phyloP scores from a whole-genome alignment of 2,113 vertebrate genomes.

The Phasianus colchicus region DNA sequence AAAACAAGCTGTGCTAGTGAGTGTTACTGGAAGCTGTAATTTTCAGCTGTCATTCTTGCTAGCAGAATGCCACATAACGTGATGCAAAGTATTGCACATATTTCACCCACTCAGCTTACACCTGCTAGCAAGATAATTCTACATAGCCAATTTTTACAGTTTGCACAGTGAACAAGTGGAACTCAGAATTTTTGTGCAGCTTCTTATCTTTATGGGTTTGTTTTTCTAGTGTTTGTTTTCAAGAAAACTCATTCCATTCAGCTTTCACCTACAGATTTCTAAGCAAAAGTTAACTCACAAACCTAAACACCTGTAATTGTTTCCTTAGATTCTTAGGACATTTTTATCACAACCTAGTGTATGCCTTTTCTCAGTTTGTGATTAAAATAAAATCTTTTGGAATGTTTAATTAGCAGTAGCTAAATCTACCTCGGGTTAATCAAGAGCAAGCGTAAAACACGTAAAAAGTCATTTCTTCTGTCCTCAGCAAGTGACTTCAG shows the following conservation, averaged over 20 bases:
- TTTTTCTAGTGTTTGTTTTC: neutral
- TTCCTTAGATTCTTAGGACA: neutral
- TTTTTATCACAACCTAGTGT: neutral
- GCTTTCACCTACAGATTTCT: neutral
- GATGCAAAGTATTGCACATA: neutral
- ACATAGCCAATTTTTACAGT: neutral
- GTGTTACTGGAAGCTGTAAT: neutral
- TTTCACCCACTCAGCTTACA: slow-evolving; percentile 24
- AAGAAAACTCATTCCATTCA: neutral
- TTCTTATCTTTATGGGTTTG: neutral
- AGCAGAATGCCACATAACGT: neutral
- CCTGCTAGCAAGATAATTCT: neutral
- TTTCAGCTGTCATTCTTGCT: neutral
- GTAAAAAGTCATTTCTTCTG: neutral
- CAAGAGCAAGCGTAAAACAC: neutral
- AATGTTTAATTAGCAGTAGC: neutral
- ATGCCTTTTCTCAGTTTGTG: neutral
- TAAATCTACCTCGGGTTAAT: neutral
- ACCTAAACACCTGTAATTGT: neutral
- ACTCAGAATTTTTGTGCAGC: neutral
- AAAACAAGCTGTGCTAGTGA: neutral
- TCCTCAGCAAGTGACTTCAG: neutral
- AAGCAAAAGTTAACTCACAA: neutral
- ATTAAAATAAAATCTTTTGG: neutral
- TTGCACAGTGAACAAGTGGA: neutral